Base-by-base conservation (phyloP, 2,888 invertebrate genomes). In the Polylopha cassiicola region DNA sequence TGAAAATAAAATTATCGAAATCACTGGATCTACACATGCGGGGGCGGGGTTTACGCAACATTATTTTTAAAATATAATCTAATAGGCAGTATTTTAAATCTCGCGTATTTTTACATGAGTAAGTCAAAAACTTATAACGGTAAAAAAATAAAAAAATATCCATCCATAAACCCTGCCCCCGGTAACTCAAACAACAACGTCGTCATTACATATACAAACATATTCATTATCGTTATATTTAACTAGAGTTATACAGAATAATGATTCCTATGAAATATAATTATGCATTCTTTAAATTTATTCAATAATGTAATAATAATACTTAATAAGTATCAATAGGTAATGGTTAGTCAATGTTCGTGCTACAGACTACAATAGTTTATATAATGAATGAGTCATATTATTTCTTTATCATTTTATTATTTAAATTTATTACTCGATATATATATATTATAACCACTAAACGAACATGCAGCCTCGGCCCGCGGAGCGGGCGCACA, bases 251-350 rank as follows among this genome's bases (percentile, higher is more conserved):
- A 86, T 86, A 86, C 84, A 81, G 86, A 86, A 86, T 86, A 86
- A 86, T 86, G 82, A 85, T 86, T 79, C 86, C 85, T 86, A 86
- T 86, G 85, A 86, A 86, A 86, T 86, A 86, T 85, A 86, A 86
- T 86, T 85, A 85, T 85, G 84, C 82, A 80, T 82, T 84, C 70
- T 84, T 86, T 85, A 79, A 81, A 84, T 85, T 85, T 84, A 82
- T 86, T 84, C 73, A 82, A 84, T 86, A 81, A 71, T 76, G 84
- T 81, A 80, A 73, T 80, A 78, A 80, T 86, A 86, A 84, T 86
- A 85, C 85, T 85, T 84, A 82, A 76, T 82, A 85, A 82, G 84
- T 85, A 85, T 81, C 76, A 78, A 79, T 84, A 82, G 78, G 76
- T 85, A 84, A 82, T 86, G 85, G 80, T 85, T 86, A 85, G 80